Percentiles rank a stretch among this genome's conserved stretches.
phyloP scores from a whole-genome alignment of 2,888 invertebrate genomes.

The Enoplolaimus lenunculus region DNA sequence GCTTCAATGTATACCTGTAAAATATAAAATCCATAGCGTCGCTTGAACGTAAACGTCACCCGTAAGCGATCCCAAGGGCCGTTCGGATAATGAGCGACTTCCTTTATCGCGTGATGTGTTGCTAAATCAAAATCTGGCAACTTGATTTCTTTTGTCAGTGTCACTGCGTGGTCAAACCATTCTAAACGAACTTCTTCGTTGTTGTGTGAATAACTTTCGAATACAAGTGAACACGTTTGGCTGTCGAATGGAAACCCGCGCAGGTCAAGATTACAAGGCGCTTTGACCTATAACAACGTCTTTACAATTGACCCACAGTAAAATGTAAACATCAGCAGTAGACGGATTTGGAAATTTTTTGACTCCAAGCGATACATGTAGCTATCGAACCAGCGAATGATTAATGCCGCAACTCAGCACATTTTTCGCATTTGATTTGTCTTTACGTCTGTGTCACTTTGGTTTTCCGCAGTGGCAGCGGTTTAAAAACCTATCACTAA shows the following conservation, averaged over 20 bases:
- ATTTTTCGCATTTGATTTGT: too few relatives aligned
- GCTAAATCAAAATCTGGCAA: constrained; percentile 23
- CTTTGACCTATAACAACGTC: constrained; percentile 19
- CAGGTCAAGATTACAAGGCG: constrained; percentile 22
- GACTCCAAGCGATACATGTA: too few relatives aligned
- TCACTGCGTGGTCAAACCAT: constrained; percentile 16
- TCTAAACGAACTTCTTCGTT: constrained; percentile 15
- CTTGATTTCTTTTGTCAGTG: constrained; percentile 13
- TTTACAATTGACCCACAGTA: constrained; percentile 20
- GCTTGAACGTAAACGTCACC: not conserved
- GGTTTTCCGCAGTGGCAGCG: too few relatives aligned
- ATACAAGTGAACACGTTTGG: constrained; percentile 18
- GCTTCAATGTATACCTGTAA: constrained; percentile 9
- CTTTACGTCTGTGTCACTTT: too few relatives aligned
- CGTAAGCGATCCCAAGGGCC: constrained; percentile 21
- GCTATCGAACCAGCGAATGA: too few relatives aligned
- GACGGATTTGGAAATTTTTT: too few relatives aligned
- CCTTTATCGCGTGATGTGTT: not conserved
- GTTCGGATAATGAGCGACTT: constrained; percentile 18
- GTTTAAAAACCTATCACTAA: too few relatives aligned
- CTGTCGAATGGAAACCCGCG: constrained; percentile 23
- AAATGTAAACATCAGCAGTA: too few relatives aligned
- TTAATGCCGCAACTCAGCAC: too few relatives aligned
- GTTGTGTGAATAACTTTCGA: constrained; percentile 24
- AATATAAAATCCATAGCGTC: constrained; percentile 5